Percentiles rank a stretch among this genome's conserved stretches.
Evolutionary conservation across 1,140 invertebrate species (phyloP).

Genomic region (Neelides sp.): DNA sequence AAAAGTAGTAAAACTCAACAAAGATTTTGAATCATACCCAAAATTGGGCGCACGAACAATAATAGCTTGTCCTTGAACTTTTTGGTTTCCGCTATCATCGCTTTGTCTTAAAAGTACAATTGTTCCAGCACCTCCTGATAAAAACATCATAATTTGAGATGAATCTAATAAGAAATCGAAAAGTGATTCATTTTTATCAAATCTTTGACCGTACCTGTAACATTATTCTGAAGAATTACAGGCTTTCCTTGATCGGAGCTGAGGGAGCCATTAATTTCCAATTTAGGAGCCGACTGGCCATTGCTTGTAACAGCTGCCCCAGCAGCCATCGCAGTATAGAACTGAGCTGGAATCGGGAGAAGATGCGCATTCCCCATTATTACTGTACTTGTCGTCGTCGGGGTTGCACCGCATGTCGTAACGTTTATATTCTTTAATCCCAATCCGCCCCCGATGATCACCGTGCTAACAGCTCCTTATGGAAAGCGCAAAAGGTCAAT

Average conservation of each 20-base stretch:
- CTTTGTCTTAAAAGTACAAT: slow-evolving; percentile 25
- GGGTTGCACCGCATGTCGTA: too few relatives aligned
- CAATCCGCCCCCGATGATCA: slow-evolving; percentile 24
- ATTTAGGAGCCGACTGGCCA: too few relatives aligned
- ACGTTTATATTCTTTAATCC: too few relatives aligned
- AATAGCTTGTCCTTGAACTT: slow-evolving; percentile 21
- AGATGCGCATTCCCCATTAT: slow-evolving; percentile 19
- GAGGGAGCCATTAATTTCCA: too few relatives aligned
- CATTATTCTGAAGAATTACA: slow-evolving; percentile 16
- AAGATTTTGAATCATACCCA: too few relatives aligned
- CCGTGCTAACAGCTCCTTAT: slow-evolving; percentile 23
- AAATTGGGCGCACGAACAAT: slow-evolving; percentile 28
- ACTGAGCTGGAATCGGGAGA: slow-evolving; percentile 20
- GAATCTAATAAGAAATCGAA: too few relatives aligned
- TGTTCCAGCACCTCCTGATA: slow-evolving; percentile 16
- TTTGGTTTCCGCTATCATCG: slow-evolving; percentile 18
- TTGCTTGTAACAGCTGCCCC: too few relatives aligned
- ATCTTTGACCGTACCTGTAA: slow-evolving; percentile 4
- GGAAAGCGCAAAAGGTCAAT: too few relatives aligned
- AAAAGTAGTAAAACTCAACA: too few relatives aligned
- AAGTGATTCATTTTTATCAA: too few relatives aligned
- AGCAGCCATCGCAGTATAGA: too few relatives aligned
- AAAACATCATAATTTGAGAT: too few relatives aligned
- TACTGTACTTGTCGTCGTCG: slow-evolving; percentile 12
- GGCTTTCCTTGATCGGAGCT: slow-evolving; percentile 17